phyloP scores from a whole-genome alignment of 2,797 vertebrate genomes.

The Danio albolineatus region DNA sequence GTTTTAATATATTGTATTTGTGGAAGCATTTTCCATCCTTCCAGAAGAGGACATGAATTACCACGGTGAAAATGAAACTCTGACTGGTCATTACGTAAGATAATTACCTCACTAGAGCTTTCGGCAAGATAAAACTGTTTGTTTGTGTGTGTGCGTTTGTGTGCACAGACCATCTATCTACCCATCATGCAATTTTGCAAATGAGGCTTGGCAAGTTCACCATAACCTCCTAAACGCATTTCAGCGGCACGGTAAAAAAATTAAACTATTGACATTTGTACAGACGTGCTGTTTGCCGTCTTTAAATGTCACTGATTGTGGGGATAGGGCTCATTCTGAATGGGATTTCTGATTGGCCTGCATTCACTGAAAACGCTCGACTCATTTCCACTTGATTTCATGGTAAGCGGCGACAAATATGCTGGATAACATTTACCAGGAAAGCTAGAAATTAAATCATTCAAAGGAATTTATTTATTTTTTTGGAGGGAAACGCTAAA shows the following conservation, averaged over 20 bases:
- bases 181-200: conserved; percentile 19
- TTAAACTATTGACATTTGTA: conserved; percentile 31
- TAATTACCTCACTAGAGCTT: conserved; percentile 16
- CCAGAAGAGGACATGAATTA: conserved; percentile 65
- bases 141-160: not conserved
- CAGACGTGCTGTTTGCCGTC: not conserved
- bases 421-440: not conserved
- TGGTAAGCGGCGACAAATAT: not conserved
- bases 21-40: not conserved
- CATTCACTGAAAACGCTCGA: conserved; percentile 14
- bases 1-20: not conserved
- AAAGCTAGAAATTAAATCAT: not conserved
- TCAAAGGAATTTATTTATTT: not conserved
- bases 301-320: conserved; percentile 38
- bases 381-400: not conserved
- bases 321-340: not conserved
- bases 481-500: not conserved
- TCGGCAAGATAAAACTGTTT: conserved; percentile 24
- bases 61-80: not conserved
- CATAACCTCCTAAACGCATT: not conserved
- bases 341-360: not conserved
- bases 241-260: not conserved
- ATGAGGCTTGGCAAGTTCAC: not conserved
- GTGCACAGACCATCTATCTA: not conserved
- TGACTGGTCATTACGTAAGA: not conserved